Percentiles rank a stretch among this genome's conserved stretches.
Conservation (phyloP, 2,797 vertebrate species). For the Notamacropus eugenii region DNA sequence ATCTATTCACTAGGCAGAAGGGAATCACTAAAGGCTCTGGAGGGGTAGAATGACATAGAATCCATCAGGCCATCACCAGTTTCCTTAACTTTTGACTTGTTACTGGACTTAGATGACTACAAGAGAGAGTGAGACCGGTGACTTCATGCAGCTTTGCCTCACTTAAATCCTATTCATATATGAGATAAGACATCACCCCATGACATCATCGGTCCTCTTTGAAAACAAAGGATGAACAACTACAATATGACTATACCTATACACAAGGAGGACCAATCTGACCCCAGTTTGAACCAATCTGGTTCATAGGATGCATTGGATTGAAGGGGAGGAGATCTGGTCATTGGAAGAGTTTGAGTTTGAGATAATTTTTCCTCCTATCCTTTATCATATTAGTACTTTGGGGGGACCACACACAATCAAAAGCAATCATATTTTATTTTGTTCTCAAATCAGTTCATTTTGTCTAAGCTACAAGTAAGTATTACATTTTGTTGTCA, state of each 20-base stretch:
- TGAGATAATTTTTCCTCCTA: not conserved
- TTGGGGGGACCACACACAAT: not conserved
- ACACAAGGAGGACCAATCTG: not conserved
- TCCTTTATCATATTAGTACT: not conserved
- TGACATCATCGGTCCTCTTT: not conserved
- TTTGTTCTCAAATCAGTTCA: too few species aligned
- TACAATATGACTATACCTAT: not conserved
- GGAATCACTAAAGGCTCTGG: not conserved
- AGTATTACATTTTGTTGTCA: not conserved
- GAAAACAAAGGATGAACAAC: not conserved
- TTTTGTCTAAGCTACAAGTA: not conserved
- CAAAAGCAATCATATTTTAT: not conserved
- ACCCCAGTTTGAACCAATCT: not conserved
- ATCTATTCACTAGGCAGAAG: not conserved
- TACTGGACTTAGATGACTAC: not conserved
- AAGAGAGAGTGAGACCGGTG: not conserved
- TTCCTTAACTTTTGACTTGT: not conserved
- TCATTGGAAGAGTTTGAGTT: not conserved
- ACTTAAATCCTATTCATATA: not conserved
- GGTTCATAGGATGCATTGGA: not conserved
- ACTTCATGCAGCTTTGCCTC: not conserved
- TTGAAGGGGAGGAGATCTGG: not conserved
- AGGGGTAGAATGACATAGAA: not conserved
- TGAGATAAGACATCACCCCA: not conserved
- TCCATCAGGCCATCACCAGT: not conserved